Evolutionary conservation across 2,113 vertebrate species (phyloP).

Genomic region (Ptyas mucosa): DNA sequence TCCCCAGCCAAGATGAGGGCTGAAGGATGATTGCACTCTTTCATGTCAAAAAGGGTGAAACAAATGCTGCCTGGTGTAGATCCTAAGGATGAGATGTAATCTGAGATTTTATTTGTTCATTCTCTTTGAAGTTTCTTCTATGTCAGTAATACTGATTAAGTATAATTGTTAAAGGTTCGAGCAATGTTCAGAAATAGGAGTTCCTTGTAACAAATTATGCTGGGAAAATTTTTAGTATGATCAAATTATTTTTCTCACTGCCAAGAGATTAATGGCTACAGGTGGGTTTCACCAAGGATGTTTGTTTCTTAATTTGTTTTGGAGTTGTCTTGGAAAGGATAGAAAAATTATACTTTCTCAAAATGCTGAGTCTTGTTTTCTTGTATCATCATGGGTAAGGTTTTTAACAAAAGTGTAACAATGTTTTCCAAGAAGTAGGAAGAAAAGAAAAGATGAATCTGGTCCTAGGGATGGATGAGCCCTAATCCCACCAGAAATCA

Average conservation of each 20-base stretch:
- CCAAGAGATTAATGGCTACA: neutral
- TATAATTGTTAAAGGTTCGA: neutral
- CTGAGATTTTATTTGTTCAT: too few species aligned
- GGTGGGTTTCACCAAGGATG: too few species aligned
- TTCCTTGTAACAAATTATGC: neutral
- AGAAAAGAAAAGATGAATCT: neutral
- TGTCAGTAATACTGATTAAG: neutral
- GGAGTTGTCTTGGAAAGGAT: neutral
- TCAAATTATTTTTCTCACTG: neutral
- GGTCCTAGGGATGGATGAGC: neutral
- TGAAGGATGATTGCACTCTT: neutral
- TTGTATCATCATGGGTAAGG: neutral
- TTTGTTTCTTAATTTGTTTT: neutral
- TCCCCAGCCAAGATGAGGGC: neutral
- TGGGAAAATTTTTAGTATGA: neutral
- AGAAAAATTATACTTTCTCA: neutral
- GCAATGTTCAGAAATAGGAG: neutral
- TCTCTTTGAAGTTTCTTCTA: neutral
- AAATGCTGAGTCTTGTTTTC: neutral
- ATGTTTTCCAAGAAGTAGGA: neutral
- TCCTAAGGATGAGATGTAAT: neutral
- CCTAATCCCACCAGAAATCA: neutral
- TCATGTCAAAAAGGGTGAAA: neutral
- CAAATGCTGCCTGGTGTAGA: neutral
- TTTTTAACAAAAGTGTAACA: neutral